phyloP scores from a whole-genome alignment of 2,113 vertebrate genomes.

The Charadrius vociferus region DNA sequence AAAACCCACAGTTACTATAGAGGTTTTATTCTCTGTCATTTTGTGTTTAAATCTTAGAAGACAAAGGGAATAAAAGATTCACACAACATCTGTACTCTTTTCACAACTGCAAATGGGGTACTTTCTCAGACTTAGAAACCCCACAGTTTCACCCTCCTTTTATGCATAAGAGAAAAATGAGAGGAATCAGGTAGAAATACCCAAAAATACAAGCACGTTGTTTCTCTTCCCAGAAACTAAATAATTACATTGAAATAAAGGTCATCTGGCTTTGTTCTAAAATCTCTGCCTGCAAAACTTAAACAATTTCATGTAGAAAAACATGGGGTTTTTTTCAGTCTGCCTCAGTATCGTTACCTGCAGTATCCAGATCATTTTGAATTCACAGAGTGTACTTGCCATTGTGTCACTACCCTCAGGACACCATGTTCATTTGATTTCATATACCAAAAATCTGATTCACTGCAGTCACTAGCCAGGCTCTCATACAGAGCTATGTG shows the following conservation, averaged over 20 bases:
- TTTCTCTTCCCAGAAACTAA: not conserved
- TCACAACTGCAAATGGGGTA: not conserved
- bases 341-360: not conserved
- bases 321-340: not conserved
- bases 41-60: not conserved
- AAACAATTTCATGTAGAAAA: not conserved
- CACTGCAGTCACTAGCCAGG: not conserved
- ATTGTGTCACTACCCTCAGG: not conserved
- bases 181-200: not conserved
- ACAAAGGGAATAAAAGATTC: not conserved
- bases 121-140: not conserved
- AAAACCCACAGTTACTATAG: not conserved
- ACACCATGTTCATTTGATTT: not conserved
- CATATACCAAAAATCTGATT: not conserved
- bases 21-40: not conserved
- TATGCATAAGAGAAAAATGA: not conserved
- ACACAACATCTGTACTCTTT: not conserved
- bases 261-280: not conserved
- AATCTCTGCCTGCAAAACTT: not conserved
- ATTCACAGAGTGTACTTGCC: not conserved
- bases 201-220: not conserved
- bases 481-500: not conserved
- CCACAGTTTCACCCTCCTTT: not conserved
- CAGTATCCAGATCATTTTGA: not conserved
- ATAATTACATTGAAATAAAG: not conserved